These are phyloP conservation scores for Parasteatoda lunata DNA, from an alignment of 2,888 invertebrate genomes.

Conservation along the genomic window DNA sequence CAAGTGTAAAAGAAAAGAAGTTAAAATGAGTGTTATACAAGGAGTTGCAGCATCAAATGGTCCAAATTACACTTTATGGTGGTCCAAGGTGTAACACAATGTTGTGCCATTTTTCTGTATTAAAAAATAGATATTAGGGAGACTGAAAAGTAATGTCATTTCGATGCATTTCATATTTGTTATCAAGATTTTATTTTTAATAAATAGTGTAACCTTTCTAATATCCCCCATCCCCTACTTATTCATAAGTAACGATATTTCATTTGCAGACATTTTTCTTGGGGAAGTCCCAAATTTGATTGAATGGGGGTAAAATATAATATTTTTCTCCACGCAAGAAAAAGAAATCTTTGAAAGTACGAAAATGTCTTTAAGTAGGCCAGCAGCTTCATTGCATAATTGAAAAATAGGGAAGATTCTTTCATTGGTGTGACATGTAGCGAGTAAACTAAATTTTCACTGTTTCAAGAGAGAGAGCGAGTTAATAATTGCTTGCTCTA, in stretches of 20 bases:
- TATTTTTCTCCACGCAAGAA: constrained; percentile 18
- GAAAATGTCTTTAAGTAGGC: constrained; percentile 61
- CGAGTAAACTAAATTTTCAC: constrained; percentile 64
- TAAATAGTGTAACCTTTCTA: too few relatives aligned
- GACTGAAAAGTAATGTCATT: too few relatives aligned
- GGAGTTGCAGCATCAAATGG: too few relatives aligned
- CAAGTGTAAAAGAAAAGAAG: too few relatives aligned
- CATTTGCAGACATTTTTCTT: constrained; percentile 35
- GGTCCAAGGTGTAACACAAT: too few relatives aligned
- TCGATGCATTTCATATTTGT: too few relatives aligned
- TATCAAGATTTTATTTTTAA: too few relatives aligned
- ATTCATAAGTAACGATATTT: constrained; percentile 18
- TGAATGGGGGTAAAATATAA: constrained; percentile 19
- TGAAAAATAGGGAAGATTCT: constrained; percentile 61
- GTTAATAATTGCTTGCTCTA: constrained; percentile 69
- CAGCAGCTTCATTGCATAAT: constrained; percentile 67
- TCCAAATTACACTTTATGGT: too few relatives aligned
- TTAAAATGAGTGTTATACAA: too few relatives aligned
- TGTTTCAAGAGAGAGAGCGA: constrained; percentile 38
- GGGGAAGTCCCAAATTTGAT: neutral
- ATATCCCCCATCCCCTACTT: neutral
- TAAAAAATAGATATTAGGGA: too few relatives aligned
- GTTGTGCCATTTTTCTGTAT: too few relatives aligned
- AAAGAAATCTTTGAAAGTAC: constrained; percentile 35
- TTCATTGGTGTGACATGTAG: constrained; percentile 65